Conservation (phyloP, 1,140 invertebrate species). For the Heliconius melpomene region DNA sequence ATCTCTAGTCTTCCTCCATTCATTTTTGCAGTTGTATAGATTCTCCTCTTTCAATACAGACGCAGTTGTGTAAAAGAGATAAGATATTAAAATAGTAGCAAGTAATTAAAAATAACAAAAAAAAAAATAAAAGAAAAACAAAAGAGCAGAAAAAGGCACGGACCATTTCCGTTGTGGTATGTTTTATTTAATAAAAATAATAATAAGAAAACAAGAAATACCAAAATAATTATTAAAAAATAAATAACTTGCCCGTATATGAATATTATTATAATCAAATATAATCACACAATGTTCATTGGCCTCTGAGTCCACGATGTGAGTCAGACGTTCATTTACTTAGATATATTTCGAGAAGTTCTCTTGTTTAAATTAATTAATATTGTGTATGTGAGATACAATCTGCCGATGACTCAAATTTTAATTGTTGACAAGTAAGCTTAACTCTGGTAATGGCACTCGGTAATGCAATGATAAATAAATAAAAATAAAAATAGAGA, state of each 20-base stretch:
- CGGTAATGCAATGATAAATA: background rate
- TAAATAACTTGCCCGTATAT: background rate
- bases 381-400: constrained; percentile 20
- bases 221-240: background rate
- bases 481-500: background rate
- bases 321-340: constrained; percentile 17
- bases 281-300: constrained; percentile 18
- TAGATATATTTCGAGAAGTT: constrained; percentile 11
- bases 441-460: background rate
- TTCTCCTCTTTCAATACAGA: too few species aligned
- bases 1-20: too few species aligned
- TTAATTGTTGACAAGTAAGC: background rate
- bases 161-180: too few species aligned
- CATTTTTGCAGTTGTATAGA: too few species aligned
- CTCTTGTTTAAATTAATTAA: constrained; percentile 33
- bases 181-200: too few species aligned
- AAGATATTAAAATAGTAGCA: too few species aligned
- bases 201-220: too few species aligned
- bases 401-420: constrained; percentile 26
- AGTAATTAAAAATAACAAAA: too few species aligned
- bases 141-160: too few species aligned
- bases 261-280: background rate
- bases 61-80: too few species aligned
- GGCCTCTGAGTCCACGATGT: constrained; percentile 7
- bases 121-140: too few species aligned